Conservation (phyloP, 2,888 invertebrate genomes). For the Phalera bucephala region DNA sequence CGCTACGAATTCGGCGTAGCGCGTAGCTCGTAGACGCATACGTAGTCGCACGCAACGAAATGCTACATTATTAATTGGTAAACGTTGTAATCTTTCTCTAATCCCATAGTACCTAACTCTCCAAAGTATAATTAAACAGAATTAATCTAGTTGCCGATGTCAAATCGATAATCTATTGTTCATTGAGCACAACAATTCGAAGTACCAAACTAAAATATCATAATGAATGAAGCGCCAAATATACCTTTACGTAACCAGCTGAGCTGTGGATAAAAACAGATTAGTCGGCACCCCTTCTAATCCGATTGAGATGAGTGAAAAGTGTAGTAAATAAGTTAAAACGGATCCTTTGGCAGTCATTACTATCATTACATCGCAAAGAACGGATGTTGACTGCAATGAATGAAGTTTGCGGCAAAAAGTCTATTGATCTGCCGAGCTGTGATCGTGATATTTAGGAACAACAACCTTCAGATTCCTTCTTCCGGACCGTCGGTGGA, state of each 20-base stretch:
- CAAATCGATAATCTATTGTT: neutral
- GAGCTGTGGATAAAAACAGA: slow-evolving; percentile 12
- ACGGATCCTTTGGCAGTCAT: no score
- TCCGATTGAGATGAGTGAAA: neutral
- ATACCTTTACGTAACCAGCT: slow-evolving; percentile 34
- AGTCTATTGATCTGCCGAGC: slow-evolving; percentile 17
- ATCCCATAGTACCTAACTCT: no score
- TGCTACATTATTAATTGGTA: neutral
- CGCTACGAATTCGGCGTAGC: slow-evolving; percentile 4
- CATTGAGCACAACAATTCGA: neutral
- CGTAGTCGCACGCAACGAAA: slow-evolving; percentile 10
- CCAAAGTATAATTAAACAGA: no score
- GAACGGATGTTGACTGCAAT: slow-evolving; percentile 6
- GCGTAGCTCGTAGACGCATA: slow-evolving; percentile 22
- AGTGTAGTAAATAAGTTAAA: no score
- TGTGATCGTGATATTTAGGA: slow-evolving; percentile 14
- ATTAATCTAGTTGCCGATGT: neutral
- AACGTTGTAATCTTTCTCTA: neutral
- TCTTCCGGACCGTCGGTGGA: neutral
- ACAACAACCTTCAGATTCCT: slow-evolving; percentile 10
- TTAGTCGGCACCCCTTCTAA: neutral
- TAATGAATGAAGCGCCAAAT: slow-evolving; percentile 22
- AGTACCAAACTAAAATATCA: slow-evolving; percentile 1
- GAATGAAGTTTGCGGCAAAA: slow-evolving; percentile 15
- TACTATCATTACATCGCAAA: neutral